Percentiles rank a stretch among this genome's conserved stretches.
Conservation (phyloP, 30 jellyfish, hydroid and myxozoan genomes). For the Turritopsis rubra region DNA sequence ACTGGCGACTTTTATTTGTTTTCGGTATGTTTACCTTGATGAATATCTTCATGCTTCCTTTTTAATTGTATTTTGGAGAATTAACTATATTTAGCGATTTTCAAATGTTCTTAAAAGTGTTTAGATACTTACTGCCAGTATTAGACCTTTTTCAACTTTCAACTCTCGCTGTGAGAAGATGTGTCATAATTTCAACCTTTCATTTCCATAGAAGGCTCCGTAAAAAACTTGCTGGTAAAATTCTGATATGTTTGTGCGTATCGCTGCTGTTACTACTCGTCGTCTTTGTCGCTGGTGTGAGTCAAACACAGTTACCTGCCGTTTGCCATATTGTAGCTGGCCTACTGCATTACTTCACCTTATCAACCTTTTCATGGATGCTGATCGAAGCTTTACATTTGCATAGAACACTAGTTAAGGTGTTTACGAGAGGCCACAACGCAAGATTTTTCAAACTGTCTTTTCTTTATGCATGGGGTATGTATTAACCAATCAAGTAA, state of each 20-base stretch:
- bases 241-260: conserved; percentile 56
- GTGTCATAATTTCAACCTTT: neutral
- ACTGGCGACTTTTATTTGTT: neutral
- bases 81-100: too few relatives aligned
- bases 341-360: conserved; percentile 56
- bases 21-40: neutral
- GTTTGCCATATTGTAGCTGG: conserved; percentile 49
- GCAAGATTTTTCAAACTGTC: neutral
- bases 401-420: conserved; percentile 56
- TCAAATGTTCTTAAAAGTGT: too few relatives aligned
- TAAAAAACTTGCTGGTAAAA: conserved; percentile 57
- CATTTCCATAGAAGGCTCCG: conserved; percentile 44
- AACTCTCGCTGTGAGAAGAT: neutral
- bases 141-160: too few relatives aligned
- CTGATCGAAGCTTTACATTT: conserved; percentile 70
- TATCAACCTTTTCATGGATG: conserved; percentile 70
- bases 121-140: too few relatives aligned
- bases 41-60: neutral
- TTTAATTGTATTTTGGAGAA: too few relatives aligned
- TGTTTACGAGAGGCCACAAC: conserved; percentile 20
- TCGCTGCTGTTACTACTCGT: conserved; percentile 47
- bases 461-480: conserved; percentile 71
- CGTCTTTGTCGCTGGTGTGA: conserved; percentile 56
- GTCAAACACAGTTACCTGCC: conserved; percentile 40
- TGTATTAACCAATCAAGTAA: conserved; percentile 14